phyloP scores from a whole-genome alignment of 2,797 vertebrate species.

The Pseudotriccus pelzelni region DNA sequence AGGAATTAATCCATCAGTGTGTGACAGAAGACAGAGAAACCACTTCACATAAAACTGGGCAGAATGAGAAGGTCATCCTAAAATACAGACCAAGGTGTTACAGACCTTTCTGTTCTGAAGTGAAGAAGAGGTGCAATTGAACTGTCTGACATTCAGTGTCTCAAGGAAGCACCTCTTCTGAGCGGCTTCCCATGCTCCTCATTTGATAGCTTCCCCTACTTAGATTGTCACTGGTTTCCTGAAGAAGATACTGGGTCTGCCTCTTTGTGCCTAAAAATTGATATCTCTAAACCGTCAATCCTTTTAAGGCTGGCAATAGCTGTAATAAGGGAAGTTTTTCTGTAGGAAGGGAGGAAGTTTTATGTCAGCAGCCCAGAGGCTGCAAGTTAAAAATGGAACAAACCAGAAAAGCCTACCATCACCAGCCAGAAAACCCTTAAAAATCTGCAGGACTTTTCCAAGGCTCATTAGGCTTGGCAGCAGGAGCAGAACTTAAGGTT shows the following conservation, averaged over 20 bases:
- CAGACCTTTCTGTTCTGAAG: background rate
- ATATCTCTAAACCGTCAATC: background rate
- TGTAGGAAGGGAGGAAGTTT: background rate
- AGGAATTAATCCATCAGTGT: background rate
- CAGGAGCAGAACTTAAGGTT: background rate
- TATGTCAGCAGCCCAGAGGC: background rate
- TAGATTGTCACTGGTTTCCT: background rate
- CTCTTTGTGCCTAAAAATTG: background rate
- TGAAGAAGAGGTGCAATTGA: background rate
- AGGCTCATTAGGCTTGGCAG: background rate
- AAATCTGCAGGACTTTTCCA: background rate
- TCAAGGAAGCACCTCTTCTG: background rate
- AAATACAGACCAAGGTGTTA: background rate
- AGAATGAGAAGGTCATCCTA: background rate
- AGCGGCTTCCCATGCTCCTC: background rate
- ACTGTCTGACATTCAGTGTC: background rate
- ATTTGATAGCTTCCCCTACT: background rate
- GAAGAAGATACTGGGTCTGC: background rate
- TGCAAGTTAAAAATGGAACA: background rate
- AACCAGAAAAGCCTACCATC: background rate
- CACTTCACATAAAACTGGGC: background rate
- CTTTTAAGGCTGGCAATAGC: background rate
- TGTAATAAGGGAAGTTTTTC: background rate
- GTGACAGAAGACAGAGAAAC: background rate
- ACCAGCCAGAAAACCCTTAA: background rate